Evolutionary conservation across 2,797 vertebrate species (phyloP), one percentile per base, ranked within the genome.

Genomic region (Antrozous pallidus): DNA sequence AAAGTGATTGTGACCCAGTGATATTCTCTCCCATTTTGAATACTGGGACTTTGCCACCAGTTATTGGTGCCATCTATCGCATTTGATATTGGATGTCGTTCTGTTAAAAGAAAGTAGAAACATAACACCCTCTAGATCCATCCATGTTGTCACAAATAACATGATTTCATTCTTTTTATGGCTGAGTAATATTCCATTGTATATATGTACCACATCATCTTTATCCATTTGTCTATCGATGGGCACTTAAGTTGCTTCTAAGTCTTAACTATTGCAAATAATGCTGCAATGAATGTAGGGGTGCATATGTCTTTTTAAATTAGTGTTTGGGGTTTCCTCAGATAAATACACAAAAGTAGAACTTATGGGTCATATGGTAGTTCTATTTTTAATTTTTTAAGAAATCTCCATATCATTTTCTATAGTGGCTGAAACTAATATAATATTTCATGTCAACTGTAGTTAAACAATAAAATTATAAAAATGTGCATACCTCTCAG

Each of bases 1-100:
- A 99, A 97, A 0, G 99, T 99, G 95, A 99, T 98, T 4, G 99
- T 99, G 93, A 99, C 97, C 99, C 99, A 99, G 97, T 99, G 99
- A 84, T 99, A 99, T 88, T 99, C 98, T 42, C 98, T 98, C 28
- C 99, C 99, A 3, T 99, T 99, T 94, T 99, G 99, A 97, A 99
- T 99, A 95, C 99, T 99, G 0, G 99, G 99, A 95, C 99, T 99
- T 96, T 99, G 99, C 99, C 99, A 99, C 99, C 99, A 99, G 82
- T 98, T 98, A 96, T 99, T 99, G 20, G 99, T 99, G 65, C 99
- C 99, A 70, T 99, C 99, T 0, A 99, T 99, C 5, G 99, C 99
- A 17, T 99, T 98, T 36, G 98, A 98, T 95, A 99, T 99, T 0
- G 99, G 99, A 94, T 99, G 99, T 24, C 98, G 98, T 89, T 99